Percentiles rank a stretch among this genome's conserved stretches.
phyloP scores from a whole-genome alignment of 2,888 invertebrate genomes.

The Aspidiotus rigidus region DNA sequence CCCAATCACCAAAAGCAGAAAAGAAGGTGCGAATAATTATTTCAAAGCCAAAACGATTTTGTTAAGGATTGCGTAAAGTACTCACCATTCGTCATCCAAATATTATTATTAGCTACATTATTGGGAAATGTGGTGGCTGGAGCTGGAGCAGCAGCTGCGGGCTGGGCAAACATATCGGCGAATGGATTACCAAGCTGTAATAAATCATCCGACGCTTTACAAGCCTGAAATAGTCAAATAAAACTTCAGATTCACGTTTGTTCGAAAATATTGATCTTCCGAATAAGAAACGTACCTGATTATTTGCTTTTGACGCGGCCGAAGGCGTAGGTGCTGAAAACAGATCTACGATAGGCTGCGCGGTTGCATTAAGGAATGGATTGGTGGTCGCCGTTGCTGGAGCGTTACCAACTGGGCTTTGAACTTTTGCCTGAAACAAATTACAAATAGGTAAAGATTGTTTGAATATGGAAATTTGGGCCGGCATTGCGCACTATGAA shows the following conservation, averaged over 20 bases:
- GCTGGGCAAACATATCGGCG: constrained; percentile 67
- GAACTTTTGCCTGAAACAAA: constrained; percentile 59
- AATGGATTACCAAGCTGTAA: constrained; percentile 86
- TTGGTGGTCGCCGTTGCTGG: constrained; percentile 55
- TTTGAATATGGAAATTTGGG: no score
- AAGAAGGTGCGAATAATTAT: no score
- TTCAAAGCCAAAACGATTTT: background rate
- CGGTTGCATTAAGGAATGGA: constrained; percentile 66
- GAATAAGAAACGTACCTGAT: constrained; percentile 12
- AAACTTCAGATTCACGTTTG: background rate
- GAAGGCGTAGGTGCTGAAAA: constrained; percentile 48
- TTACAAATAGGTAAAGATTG: background rate
- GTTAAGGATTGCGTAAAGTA: background rate
- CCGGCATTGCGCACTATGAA: no score
- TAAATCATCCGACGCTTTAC: constrained; percentile 78
- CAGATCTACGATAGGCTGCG: constrained; percentile 62
- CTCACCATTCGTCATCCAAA: constrained; percentile 51
- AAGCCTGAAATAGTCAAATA: constrained; percentile 39
- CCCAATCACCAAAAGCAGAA: no score
- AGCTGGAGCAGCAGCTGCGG: constrained; percentile 42
- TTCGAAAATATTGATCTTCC: background rate
- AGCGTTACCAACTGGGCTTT: constrained; percentile 56
- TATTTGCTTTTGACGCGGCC: constrained; percentile 21
- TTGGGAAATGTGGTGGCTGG: constrained; percentile 39
- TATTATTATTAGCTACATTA: constrained; percentile 44